Base-by-base conservation (phyloP, 2,113 vertebrate species). In the Cebus imitator region DNA sequence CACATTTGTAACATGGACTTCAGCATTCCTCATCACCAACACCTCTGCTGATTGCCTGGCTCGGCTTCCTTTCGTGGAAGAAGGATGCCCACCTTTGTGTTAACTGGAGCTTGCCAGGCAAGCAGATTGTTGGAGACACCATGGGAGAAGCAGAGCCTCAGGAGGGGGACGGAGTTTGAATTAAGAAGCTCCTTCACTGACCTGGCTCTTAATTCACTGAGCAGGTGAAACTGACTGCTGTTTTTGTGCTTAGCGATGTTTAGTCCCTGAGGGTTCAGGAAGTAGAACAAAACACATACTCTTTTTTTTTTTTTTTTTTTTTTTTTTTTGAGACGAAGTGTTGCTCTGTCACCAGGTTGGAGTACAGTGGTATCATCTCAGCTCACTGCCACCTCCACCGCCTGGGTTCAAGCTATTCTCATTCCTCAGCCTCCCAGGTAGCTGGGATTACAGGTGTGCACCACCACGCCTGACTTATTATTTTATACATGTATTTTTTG, bases 41-140 rank as follows among this genome's bases (percentile, higher is more conserved):
- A 20, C 37, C n/a, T 20, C 64, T 8, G 37, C 61, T 20, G 92
- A 45, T 18, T 1, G 1, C 37, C 3, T 32, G 37, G 37, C 32
- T 43, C 13, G 0, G 14, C n/a, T 32, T n/a, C 12, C 32, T 30
- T 32, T 37, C n/a, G 10, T 0, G 12, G 4, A 0, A 11, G 45
- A 27, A 37, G 32, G 37, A 20, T 32, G 5, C 48, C 43, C 72
- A 20, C 8, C 40, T 0, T 40, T 12, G 50, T 32, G 25, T 50
- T 9, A 43, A 27, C 32, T 17, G 18, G 80, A n/a, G 5, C 17
- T 87, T 13, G 0, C 10, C 37, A 10, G 0, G 1, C 0, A 5
- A 55, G n/a, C 43, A 0, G 2, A 11, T 37, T 27, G 35, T 66
- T n/a, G 27, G 43, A 20, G 43, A 32, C 5, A 17, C 20, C 3